A percentile compares a stretch with the other conserved stretches of the same genome.
Evolutionary conservation across 2,888 invertebrate genomes (phyloP).

Genomic region (Cheilosia vulpina): DNA sequence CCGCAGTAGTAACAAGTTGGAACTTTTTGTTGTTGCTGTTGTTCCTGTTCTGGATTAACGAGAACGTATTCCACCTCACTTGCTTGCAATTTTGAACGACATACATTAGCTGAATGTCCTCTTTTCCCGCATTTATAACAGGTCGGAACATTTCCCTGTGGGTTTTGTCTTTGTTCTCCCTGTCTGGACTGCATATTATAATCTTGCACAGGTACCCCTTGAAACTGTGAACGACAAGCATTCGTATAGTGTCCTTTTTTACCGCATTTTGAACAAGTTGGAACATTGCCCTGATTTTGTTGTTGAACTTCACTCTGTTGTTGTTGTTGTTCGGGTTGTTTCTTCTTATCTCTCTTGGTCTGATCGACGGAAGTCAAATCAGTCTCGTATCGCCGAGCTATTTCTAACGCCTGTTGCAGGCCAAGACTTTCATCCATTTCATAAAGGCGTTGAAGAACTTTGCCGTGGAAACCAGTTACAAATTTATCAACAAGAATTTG

Average conservation of each 20-base stretch:
- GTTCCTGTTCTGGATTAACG: neutral
- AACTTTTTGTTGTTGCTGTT: neutral
- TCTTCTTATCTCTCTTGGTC: neutral
- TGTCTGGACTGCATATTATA: neutral
- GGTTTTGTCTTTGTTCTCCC: neutral
- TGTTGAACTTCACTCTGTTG: neutral
- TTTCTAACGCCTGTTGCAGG: slow-evolving; percentile 27
- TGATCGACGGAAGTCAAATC: neutral
- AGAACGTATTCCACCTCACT: neutral
- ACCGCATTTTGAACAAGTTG: neutral
- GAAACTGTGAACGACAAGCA: no score
- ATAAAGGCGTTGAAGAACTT: slow-evolving; percentile 15
- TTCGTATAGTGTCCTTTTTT: neutral
- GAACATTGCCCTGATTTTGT: neutral
- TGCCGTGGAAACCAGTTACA: slow-evolving; percentile 35
- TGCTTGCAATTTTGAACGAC: neutral
- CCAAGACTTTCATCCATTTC: slow-evolving; percentile 14
- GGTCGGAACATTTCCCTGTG: neutral
- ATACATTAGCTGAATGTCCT: slow-evolving; percentile 28
- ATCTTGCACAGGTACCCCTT: neutral
- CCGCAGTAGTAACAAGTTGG: slow-evolving; percentile 2
- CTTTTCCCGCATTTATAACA: slow-evolving; percentile 16
- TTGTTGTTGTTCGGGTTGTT: slow-evolving; percentile 2
- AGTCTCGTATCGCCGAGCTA: slow-evolving; percentile 21
- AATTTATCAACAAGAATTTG: slow-evolving; percentile 40